Evolutionary conservation across 2,797 vertebrate genomes (phyloP).

Genomic region (Antrozous pallidus): DNA sequence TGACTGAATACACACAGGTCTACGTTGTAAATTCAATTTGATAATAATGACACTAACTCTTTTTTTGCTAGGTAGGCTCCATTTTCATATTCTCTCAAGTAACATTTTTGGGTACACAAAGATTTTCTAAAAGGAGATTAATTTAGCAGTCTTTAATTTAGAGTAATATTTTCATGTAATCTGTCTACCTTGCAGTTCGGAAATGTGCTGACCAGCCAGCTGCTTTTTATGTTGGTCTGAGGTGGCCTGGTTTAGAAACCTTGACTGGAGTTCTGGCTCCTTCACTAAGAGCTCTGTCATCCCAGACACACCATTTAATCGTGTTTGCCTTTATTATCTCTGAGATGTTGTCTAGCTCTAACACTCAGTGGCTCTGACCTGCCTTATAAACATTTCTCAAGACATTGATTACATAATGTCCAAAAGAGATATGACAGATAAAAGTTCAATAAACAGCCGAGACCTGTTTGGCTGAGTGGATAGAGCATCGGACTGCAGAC

Average conservation of each 20-base stretch:
- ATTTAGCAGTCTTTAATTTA: neutral
- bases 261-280: neutral
- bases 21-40: neutral
- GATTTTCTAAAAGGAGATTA: neutral
- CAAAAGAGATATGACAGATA: neutral
- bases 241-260: neutral
- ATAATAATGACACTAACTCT: neutral
- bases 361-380: neutral
- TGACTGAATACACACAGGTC: neutral
- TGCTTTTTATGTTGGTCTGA: neutral
- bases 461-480: too few species aligned
- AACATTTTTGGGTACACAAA: neutral
- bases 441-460: neutral
- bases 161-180: neutral
- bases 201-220: neutral
- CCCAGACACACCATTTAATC: neutral
- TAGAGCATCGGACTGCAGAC: too few species aligned
- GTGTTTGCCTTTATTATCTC: neutral
- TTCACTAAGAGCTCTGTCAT: neutral
- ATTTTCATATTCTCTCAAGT: conserved; percentile 1
- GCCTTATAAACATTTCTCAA: conserved; percentile 18
- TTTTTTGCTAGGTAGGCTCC: neutral
- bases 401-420: neutral
- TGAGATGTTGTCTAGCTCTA: neutral
- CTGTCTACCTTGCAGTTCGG: neutral